Percentiles rank a stretch among this genome's conserved stretches.
These are phyloP conservation scores for Sinonovacula constricta DNA, from an alignment of 1,140 invertebrate species.

Conservation along the genomic window DNA sequence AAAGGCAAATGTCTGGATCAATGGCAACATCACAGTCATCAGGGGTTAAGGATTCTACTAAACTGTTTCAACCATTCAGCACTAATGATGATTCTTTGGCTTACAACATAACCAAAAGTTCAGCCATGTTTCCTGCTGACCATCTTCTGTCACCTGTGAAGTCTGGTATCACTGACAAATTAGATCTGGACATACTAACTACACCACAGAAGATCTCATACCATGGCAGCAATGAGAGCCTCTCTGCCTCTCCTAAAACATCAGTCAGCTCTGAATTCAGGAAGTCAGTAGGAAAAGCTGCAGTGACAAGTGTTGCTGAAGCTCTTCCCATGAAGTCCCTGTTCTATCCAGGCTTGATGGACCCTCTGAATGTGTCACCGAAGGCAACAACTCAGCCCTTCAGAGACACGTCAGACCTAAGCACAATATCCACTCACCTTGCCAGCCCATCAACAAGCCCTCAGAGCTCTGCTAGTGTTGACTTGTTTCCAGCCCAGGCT, in stretches of 20 bases:
- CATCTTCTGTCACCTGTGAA: conserved; percentile 37
- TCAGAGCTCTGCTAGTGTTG: not conserved
- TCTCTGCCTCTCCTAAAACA: conserved; percentile 14
- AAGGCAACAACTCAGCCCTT: not conserved
- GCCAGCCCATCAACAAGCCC: not conserved
- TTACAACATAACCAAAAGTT: conserved; percentile 8
- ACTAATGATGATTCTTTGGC: not conserved
- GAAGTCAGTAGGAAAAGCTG: not conserved
- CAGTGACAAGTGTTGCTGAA: not conserved
- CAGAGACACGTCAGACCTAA: not conserved
- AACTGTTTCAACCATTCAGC: conserved; percentile 46
- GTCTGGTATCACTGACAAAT: not conserved
- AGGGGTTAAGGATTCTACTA: conserved; percentile 12
- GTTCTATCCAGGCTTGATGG: conserved; percentile 28
- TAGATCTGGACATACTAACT: conserved; percentile 13
- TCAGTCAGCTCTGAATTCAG: not conserved
- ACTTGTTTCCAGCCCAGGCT: conserved; percentile 2
- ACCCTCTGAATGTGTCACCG: conserved; percentile 38
- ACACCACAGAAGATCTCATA: conserved; percentile 39
- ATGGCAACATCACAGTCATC: not conserved
- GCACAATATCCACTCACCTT: not conserved
- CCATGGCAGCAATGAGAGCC: conserved; percentile 23
- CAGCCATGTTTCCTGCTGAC: not conserved
- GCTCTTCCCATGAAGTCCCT: conserved; percentile 5
- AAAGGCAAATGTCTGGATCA: conserved; percentile 16